A percentile compares a stretch with the other conserved stretches of the same genome.
These are phyloP conservation scores for Actinia tenebrosa DNA, from an alignment of 64 coral and sea anemone species.

Conservation along the genomic window DNA sequence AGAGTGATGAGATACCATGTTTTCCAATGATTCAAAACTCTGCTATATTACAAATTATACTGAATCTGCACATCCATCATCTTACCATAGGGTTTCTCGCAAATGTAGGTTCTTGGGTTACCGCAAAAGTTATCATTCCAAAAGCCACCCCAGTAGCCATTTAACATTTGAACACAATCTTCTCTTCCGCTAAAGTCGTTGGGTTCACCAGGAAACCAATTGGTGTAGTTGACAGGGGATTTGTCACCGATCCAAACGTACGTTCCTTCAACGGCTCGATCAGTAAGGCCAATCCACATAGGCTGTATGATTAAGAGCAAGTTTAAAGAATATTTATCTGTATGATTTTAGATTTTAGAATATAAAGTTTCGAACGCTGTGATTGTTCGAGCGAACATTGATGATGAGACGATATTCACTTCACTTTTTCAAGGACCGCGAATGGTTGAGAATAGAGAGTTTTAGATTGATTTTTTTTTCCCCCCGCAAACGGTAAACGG, in stretches of 20 bases:
- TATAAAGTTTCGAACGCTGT: too few relatives aligned
- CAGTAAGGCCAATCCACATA: constrained; percentile 67
- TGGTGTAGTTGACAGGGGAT: constrained; percentile 44
- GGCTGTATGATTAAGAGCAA: constrained; percentile 8
- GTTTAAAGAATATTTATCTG: background rate
- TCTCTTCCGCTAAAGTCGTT: constrained; percentile 56
- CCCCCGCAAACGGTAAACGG: too few relatives aligned
- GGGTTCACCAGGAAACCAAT: constrained; percentile 61
- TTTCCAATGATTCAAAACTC: background rate
- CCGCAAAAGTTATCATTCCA: constrained; percentile 86
- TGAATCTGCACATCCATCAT: background rate
- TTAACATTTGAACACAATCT: constrained; percentile 61
- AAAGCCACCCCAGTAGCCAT: constrained; percentile 34
- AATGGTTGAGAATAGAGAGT: too few relatives aligned
- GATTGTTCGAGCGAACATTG: too few relatives aligned
- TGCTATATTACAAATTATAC: background rate
- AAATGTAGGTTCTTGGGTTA: constrained; percentile 63
- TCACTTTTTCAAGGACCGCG: too few relatives aligned
- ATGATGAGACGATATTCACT: too few relatives aligned
- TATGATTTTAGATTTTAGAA: too few relatives aligned
- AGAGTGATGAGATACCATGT: background rate
- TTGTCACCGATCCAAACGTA: constrained; percentile 65
- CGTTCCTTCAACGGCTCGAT: constrained; percentile 25
- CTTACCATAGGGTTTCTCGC: constrained; percentile 81
- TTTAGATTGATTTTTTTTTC: too few relatives aligned